Conservation (phyloP, 2,113 vertebrate species). For the Ciconia stormi region DNA sequence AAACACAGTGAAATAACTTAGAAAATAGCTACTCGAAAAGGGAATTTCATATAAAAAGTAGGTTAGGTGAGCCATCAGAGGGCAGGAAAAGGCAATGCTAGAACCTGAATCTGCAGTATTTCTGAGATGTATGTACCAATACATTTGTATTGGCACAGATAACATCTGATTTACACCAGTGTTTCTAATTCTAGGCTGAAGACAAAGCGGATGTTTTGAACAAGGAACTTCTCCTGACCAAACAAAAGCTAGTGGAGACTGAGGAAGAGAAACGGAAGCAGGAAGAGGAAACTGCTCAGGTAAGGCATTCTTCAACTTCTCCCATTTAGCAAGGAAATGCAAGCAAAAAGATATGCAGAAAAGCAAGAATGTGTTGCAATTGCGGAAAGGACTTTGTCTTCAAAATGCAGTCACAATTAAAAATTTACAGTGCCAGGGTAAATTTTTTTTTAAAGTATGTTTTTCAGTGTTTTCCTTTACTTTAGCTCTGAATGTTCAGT, state of each 20-base stretch:
- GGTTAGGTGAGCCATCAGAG: not conserved
- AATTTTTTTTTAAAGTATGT: not conserved
- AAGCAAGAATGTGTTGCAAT: not conserved
- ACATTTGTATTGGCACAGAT: not conserved
- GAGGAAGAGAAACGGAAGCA: slow-evolving; percentile 95
- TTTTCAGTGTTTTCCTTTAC: not conserved
- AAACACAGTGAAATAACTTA: not conserved
- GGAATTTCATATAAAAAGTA: not conserved
- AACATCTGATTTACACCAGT: not conserved
- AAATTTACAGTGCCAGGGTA: not conserved
- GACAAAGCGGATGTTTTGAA: slow-evolving; percentile 96
- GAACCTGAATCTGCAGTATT: not conserved
- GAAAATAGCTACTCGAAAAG: not conserved
- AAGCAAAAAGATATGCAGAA: not conserved
- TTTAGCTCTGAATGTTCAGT: not conserved
- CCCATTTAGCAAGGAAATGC: not conserved
- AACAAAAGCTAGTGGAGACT: slow-evolving; percentile 92
- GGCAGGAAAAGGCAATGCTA: not conserved
- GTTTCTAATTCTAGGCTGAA: slow-evolving; percentile 81
- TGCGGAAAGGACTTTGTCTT: not conserved
- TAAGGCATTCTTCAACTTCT: slow-evolving; percentile 21
- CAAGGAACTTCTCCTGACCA: slow-evolving; percentile 94
- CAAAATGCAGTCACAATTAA: not conserved
- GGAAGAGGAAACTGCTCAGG: slow-evolving; percentile 96
- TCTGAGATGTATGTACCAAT: not conserved